These are phyloP conservation scores for Lysandra bellargus DNA, from an alignment of 2,888 invertebrate genomes.

Conservation along the genomic window DNA sequence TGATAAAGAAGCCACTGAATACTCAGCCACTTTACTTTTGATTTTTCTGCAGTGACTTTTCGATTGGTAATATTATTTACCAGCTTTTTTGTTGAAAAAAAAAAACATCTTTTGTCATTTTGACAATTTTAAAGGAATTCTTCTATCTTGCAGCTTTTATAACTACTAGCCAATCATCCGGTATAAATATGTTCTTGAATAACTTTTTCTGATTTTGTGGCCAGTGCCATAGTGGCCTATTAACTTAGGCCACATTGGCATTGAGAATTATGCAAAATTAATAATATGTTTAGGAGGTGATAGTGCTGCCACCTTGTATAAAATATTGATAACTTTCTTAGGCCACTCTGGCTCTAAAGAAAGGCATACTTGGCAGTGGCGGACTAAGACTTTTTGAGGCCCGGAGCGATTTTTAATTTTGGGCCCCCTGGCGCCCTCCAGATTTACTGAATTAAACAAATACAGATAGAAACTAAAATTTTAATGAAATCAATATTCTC, in stretches of 20 bases:
- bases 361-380: too few relatives aligned
- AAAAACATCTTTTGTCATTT: constrained; percentile 40
- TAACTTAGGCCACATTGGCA: neutral
- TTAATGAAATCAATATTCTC: too few relatives aligned
- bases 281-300: neutral
- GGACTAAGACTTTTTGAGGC: too few relatives aligned
- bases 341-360: too few relatives aligned
- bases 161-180: constrained; percentile 41
- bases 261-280: neutral
- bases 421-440: too few relatives aligned
- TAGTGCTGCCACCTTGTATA: neutral
- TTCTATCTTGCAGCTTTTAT: constrained; percentile 39
- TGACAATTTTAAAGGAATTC: constrained; percentile 40
- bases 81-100: constrained; percentile 40
- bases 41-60: constrained; percentile 39
- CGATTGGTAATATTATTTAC: constrained; percentile 42
- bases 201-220: constrained; percentile 42
- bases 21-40: constrained; percentile 40
- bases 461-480: too few relatives aligned
- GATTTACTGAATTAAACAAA: too few relatives aligned
- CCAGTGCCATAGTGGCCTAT: constrained; percentile 1
- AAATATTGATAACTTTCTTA: neutral
- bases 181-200: constrained; percentile 42
- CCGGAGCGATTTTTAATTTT: too few relatives aligned
- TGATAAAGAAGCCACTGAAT: constrained; percentile 38